A percentile compares a stretch with the other conserved stretches of the same genome.
phyloP scores from a whole-genome alignment of 2,888 invertebrate species.

The Nomada hirtipes region DNA sequence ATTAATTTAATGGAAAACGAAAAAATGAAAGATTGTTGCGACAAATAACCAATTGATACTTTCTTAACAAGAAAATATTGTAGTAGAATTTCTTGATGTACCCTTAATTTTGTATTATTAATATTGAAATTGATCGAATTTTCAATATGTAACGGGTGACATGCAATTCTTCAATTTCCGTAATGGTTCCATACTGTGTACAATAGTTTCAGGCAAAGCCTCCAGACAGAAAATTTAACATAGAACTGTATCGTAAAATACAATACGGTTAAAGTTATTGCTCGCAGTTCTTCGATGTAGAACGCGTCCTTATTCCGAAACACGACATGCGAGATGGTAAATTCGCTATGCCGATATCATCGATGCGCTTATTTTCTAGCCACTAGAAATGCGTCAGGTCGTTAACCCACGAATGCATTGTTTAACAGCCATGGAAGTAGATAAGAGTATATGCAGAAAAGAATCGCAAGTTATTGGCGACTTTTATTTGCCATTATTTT shows the following conservation, averaged over 20 bases:
- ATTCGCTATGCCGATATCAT: slow-evolving; percentile 57
- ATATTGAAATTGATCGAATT: too few relatives aligned
- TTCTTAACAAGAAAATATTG: too few relatives aligned
- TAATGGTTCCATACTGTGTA: not conserved
- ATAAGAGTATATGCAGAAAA: slow-evolving; percentile 34
- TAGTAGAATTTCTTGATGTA: too few relatives aligned
- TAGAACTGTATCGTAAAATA: slow-evolving; percentile 8
- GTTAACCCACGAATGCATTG: slow-evolving; percentile 51
- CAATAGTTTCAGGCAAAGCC: not conserved
- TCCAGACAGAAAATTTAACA: not conserved
- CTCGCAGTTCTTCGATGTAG: slow-evolving; percentile 9
- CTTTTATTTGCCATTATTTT: too few relatives aligned
- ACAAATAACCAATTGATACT: too few relatives aligned
- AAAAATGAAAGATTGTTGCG: too few relatives aligned
- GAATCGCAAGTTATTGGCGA: slow-evolving; percentile 12
- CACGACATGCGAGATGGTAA: slow-evolving; percentile 56
- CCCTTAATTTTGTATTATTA: too few relatives aligned
- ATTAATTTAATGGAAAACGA: too few relatives aligned
- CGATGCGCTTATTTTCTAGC: slow-evolving; percentile 61
- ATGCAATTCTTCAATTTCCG: not conserved
- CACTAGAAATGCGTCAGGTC: slow-evolving; percentile 46
- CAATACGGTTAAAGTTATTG: slow-evolving; percentile 29
- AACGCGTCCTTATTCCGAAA: slow-evolving; percentile 47
- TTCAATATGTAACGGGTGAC: not conserved
- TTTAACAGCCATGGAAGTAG: slow-evolving; percentile 37